Percentiles rank a stretch among this genome's conserved stretches.
Conservation (phyloP, 2,797 vertebrate species). For the Chromis chromis region DNA sequence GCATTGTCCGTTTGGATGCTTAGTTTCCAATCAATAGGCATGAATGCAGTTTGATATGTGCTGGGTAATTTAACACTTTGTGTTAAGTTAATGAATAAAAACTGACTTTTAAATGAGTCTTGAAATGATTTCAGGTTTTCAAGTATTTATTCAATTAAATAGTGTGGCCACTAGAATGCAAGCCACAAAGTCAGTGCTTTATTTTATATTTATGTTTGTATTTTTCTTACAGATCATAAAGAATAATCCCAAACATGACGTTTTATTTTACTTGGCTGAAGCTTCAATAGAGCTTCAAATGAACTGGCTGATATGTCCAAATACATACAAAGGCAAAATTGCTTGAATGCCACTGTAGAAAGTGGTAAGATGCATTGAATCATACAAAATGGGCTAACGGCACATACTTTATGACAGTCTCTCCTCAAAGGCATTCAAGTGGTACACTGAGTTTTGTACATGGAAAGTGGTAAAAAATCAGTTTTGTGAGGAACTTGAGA, state of each 20-base stretch:
- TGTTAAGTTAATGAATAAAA: neutral
- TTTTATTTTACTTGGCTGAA: neutral
- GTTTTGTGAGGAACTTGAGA: neutral
- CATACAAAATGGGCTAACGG: neutral
- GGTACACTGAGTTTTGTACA: neutral
- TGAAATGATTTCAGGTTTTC: neutral
- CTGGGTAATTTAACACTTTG: neutral
- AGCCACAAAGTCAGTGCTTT: neutral
- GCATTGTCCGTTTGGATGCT: slow-evolving; percentile 42
- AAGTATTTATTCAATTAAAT: neutral
- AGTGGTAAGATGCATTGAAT: neutral
- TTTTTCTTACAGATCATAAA: neutral
- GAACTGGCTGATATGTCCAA: neutral
- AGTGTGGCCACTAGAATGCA: neutral
- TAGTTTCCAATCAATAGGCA: slow-evolving; percentile 5
- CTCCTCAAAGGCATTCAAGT: neutral
- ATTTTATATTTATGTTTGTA: too few species aligned
- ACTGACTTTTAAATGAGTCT: neutral
- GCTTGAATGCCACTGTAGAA: neutral
- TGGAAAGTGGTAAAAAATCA: neutral
- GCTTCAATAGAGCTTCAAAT: neutral
- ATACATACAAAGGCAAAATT: neutral
- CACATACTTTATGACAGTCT: neutral
- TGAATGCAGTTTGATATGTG: neutral
- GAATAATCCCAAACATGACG: neutral